phyloP scores from a whole-genome alignment of 1,140 invertebrate genomes.

The Drosophila bifasciata region DNA sequence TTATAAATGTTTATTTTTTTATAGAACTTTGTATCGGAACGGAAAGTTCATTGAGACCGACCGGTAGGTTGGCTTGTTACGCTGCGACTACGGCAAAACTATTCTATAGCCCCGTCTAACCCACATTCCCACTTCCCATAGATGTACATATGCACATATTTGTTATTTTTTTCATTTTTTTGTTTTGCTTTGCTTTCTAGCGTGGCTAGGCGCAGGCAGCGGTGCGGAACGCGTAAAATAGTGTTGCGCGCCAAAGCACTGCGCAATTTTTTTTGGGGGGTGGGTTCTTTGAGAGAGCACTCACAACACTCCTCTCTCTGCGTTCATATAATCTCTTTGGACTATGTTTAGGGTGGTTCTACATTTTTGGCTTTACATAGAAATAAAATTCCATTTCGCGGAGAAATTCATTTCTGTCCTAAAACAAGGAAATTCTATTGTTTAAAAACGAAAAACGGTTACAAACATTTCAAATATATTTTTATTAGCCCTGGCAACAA shows the following conservation, averaged over 20 bases:
- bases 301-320: background rate
- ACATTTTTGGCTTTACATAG: no score
- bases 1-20: background rate
- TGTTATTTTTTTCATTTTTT: slow-evolving; percentile 21
- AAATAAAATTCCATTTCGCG: no score
- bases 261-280: slow-evolving; percentile 39
- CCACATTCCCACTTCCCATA: slow-evolving; percentile 53
- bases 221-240: slow-evolving; percentile 37
- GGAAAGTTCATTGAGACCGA: slow-evolving; percentile 1
- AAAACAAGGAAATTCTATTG: no score
- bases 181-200: slow-evolving; percentile 64
- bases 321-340: background rate
- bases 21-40: background rate
- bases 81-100: slow-evolving; percentile 49
- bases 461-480: no score
- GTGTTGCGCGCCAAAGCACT: slow-evolving; percentile 29
- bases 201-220: slow-evolving; percentile 15
- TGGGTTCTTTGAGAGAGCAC: slow-evolving; percentile 2
- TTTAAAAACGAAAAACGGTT: no score
- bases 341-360: no score
- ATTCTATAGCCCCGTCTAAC: slow-evolving; percentile 55
- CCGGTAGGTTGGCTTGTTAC: slow-evolving; percentile 54
- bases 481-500: no score
- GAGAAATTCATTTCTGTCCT: no score
- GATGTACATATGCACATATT: slow-evolving; percentile 37